Conservation (phyloP, 2,113 vertebrate species). For the Ursus arctos region DNA sequence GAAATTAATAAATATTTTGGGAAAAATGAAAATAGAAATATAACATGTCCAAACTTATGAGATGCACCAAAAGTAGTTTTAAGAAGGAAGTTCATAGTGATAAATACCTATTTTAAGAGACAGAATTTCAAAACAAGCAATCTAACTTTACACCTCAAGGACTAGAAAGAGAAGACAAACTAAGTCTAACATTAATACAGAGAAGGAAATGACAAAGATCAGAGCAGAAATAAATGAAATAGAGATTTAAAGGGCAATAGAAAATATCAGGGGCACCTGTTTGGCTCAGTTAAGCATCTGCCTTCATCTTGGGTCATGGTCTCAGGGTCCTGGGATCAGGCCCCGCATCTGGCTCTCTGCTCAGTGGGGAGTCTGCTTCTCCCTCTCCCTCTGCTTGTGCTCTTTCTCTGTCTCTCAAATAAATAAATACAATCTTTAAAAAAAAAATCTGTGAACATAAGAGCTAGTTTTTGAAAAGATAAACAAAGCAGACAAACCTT, state of each 20-base stretch:
- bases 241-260: background rate
- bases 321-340: too few species aligned
- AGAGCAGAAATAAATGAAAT: background rate
- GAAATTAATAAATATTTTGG: background rate
- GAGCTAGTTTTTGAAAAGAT: background rate
- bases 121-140: background rate
- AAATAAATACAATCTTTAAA: too few species aligned
- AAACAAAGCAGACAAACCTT: background rate
- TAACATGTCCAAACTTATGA: background rate
- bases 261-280: background rate
- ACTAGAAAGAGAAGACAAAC: background rate
- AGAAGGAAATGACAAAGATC: background rate
- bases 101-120: background rate
- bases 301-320: too few species aligned
- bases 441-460: background rate
- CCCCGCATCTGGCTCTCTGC: too few species aligned
- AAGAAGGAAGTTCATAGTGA: background rate
- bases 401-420: too few species aligned
- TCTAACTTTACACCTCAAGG: background rate
- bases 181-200: background rate
- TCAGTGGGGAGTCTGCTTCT: too few species aligned
- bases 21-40: background rate
- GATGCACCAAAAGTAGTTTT: background rate
- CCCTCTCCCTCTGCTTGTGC: too few species aligned
- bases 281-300: too few species aligned